phyloP scores from a whole-genome alignment of 2,797 vertebrate species.

The Saxicola maurus region DNA sequence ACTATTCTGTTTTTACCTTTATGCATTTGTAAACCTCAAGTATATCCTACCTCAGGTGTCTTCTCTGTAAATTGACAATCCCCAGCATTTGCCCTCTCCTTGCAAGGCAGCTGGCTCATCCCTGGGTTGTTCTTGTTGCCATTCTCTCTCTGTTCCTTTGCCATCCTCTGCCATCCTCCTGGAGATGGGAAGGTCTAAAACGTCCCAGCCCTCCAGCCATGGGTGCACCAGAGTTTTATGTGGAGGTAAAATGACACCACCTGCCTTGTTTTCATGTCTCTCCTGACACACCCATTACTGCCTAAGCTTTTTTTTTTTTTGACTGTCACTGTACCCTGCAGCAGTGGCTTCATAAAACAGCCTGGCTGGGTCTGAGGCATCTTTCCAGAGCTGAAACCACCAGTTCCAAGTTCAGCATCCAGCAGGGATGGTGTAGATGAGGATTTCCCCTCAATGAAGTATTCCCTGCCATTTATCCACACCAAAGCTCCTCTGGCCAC shows the following conservation, averaged over 20 bases:
- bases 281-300: neutral
- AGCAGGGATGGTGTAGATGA: neutral
- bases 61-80: neutral
- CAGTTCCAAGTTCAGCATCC: neutral
- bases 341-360: neutral
- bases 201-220: neutral
- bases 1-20: neutral
- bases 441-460: neutral
- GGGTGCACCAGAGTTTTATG: neutral
- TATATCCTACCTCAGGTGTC: neutral
- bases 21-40: neutral
- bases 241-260: neutral
- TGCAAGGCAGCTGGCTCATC: neutral
- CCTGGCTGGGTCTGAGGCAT: neutral
- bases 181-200: neutral
- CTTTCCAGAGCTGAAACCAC: neutral
- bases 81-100: neutral
- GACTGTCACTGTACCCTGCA: fast-evolving
- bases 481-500: neutral
- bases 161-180: neutral
- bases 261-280: neutral
- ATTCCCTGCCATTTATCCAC: neutral
- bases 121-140: neutral
- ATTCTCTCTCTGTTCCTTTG: neutral
- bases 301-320: neutral